phyloP scores from a whole-genome alignment of 2,888 invertebrate species.

The Pseudococcus viburni region DNA sequence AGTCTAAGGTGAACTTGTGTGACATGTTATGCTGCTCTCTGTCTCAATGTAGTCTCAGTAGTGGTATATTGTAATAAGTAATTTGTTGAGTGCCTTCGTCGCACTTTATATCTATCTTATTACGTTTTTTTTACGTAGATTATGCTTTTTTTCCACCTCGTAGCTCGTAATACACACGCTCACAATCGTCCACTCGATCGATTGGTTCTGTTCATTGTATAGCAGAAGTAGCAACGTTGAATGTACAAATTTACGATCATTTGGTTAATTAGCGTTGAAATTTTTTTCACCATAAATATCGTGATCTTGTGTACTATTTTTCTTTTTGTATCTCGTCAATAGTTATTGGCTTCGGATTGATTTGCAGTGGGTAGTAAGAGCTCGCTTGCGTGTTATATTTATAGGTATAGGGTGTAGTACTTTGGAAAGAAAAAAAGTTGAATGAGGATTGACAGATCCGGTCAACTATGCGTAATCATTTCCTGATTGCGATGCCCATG shows the following conservation, averaged over 20 bases:
- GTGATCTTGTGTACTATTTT: background rate
- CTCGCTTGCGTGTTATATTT: background rate
- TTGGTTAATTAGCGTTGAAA: background rate
- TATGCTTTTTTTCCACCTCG: constrained; percentile 5
- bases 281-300: background rate
- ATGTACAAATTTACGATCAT: background rate
- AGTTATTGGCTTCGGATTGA: background rate
- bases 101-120: background rate
- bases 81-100: constrained; percentile 3
- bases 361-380: background rate
- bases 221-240: background rate
- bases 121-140: background rate
- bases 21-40: background rate
- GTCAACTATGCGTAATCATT: constrained; percentile 44
- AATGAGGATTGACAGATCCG: constrained; percentile 43
- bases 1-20: background rate
- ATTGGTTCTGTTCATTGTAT: no score
- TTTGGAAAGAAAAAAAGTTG: background rate
- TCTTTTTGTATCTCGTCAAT: background rate
- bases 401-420: constrained; percentile 24
- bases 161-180: background rate
- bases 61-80: background rate
- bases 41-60: background rate
- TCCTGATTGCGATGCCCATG: constrained; percentile 8
- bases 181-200: background rate